Conservation (phyloP, 2,113 vertebrate species). For the Desmodus rotundus region DNA sequence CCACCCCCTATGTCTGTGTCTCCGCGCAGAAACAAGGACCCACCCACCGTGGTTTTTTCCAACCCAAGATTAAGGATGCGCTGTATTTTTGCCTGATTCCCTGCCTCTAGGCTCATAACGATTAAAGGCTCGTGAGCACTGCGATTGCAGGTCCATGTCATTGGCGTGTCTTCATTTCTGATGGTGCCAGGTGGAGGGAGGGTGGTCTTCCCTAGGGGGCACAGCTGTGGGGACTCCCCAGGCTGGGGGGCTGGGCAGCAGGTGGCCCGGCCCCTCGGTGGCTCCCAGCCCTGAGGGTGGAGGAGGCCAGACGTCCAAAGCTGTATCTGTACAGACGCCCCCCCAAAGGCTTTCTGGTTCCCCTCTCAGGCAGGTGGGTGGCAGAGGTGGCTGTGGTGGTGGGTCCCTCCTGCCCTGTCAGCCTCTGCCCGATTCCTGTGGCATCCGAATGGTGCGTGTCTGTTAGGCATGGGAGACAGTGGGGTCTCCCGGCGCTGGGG, state of each 20-base stretch:
- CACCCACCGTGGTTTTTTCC: constrained; percentile 25
- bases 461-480: accelerated
- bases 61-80: constrained; percentile 64
- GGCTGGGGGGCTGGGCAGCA: not conserved
- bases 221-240: not conserved
- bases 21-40: constrained; percentile 61
- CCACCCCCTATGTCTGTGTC: constrained; percentile 54
- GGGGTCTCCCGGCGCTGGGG: not conserved
- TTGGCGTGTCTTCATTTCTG: constrained; percentile 74
- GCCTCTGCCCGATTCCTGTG: not conserved
- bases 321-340: not conserved
- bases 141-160: constrained; percentile 35
- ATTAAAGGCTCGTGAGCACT: constrained; percentile 80
- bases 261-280: accelerated
- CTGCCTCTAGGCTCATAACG: constrained; percentile 75
- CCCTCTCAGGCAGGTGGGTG: too few species aligned
- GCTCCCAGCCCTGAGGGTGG: too few species aligned
- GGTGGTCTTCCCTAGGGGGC: not conserved
- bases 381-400: not conserved
- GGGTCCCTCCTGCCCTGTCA: not conserved
- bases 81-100: constrained; percentile 73
- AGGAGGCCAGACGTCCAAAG: not conserved
- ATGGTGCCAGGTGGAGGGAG: not conserved
- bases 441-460: not conserved
- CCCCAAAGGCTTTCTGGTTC: accelerated